These are phyloP conservation scores for Limnephilus lunatus DNA, from an alignment of 2,888 invertebrate genomes.

Conservation along the genomic window DNA sequence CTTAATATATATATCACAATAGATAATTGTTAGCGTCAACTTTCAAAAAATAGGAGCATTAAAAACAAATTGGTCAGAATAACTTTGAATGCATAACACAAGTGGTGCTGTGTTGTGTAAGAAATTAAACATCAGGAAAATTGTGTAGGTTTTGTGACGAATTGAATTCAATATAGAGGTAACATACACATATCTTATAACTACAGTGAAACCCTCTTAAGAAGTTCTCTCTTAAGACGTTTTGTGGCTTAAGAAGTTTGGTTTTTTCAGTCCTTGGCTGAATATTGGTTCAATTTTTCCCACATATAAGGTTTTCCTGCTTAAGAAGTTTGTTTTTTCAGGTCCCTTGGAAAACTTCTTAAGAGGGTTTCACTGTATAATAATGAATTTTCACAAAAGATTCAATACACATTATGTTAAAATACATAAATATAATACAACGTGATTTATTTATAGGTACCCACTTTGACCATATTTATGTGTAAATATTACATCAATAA, in stretches of 20 bases:
- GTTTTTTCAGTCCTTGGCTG: too few relatives aligned
- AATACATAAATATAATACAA: not conserved
- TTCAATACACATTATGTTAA: not conserved
- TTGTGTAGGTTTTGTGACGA: not conserved
- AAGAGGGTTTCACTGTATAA: too few relatives aligned
- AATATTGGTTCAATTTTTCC: too few relatives aligned
- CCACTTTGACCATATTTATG: not conserved
- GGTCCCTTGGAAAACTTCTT: too few relatives aligned
- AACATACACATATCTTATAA: not conserved
- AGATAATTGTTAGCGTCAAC: not conserved
- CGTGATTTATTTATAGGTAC: not conserved
- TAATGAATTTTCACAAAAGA: not conserved
- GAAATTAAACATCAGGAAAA: not conserved
- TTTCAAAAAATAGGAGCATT: not conserved
- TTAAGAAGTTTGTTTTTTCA: too few relatives aligned
- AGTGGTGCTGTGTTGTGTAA: not conserved
- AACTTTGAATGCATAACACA: not conserved
- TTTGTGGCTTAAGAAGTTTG: too few relatives aligned
- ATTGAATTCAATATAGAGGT: not conserved
- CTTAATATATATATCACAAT: not conserved
- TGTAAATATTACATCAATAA: not conserved
- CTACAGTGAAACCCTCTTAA: too few relatives aligned
- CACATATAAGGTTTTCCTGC: too few relatives aligned
- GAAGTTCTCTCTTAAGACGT: too few relatives aligned
- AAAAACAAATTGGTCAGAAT: not conserved